Evolutionary conservation across 2,888 invertebrate species (phyloP).

Genomic region (Drosophila greeni): DNA sequence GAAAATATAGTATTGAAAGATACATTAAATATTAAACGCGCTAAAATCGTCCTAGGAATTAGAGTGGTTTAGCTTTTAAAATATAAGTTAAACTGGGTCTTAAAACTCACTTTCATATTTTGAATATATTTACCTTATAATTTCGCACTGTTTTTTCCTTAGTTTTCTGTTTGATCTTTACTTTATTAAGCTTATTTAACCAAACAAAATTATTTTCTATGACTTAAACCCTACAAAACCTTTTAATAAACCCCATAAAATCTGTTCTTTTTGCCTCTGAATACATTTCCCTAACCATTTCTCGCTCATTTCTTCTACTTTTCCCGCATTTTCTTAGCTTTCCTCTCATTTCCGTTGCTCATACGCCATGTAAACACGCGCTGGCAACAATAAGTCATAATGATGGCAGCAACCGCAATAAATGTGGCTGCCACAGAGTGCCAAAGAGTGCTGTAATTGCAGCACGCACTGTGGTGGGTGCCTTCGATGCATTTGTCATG

Average conservation of each 20-base stretch:
- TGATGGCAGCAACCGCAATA: conserved; percentile 45
- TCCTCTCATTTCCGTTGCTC: conserved; percentile 54
- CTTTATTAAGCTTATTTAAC: no score
- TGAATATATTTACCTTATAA: no score
- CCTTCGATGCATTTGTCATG: conserved; percentile 60
- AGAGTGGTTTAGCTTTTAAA: not conserved
- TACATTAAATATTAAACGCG: not conserved
- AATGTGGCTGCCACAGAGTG: conserved; percentile 5
- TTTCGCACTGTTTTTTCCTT: no score
- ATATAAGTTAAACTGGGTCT: no score
- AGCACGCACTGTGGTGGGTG: conserved; percentile 53
- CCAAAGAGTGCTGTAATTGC: conserved; percentile 50
- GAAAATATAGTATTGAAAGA: not conserved
- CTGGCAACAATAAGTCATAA: conserved; percentile 65
- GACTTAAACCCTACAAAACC: not conserved
- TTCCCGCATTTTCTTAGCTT: not conserved
- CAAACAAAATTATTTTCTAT: not conserved
- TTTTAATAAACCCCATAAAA: not conserved
- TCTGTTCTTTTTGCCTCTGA: not conserved
- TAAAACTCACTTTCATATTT: no score
- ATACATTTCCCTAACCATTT: not conserved
- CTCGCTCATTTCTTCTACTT: not conserved
- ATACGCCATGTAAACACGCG: conserved; percentile 64
- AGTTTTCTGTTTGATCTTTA: not conserved
- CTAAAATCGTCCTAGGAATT: not conserved